Evolutionary conservation across 2,888 invertebrate species (phyloP), one percentile per base, ranked within the genome.

Genomic region (Odontocolon sp.): DNA sequence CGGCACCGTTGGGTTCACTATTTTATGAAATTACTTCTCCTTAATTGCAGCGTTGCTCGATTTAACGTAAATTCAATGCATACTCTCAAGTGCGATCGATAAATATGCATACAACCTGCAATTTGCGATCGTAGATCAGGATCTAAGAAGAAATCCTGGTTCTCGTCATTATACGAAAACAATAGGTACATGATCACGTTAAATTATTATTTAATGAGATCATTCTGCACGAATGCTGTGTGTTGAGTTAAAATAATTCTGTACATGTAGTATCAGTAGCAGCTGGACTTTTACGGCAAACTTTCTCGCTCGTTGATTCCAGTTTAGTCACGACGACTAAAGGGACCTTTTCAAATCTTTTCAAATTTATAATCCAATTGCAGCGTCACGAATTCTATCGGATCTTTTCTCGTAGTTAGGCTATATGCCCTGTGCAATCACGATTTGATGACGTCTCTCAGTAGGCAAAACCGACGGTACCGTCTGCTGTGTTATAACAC

Each of bases 381-480:
- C 67, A 31, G 54, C 66, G 71, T 77, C 76, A 77, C 71, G 71
- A 77, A 67, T 54, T 71, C 61, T 66, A 76, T 71, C 61, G 76
- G 45, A 47, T 31, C 63, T 36, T 33, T 61, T 54, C 42, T 45
- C 59, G 18, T 42, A 57, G 54, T 57, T 36, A 50, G n/a, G n/a
- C n/a, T 59, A 50, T 69, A 31, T 67, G 45, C 54, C 56, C 71
- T 52, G 67, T 40, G 16, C 83, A 83, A 87, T 87, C 87, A 86
- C 87, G 87, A 87, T 86, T 87, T 83, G 86, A 83, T 87, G 87
- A 87, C 87, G 83, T 86, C 85, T 86, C n/a, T n/a, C n/a, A 84
- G 84, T 9, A 33, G 67, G 18, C 50, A 74, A 72, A 75, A 71
- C 80, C 72, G 73, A 67, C 78, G n/a, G n/a, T n/a, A n/a, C n/a